Conservation (phyloP, 2,113 vertebrate genomes). For the Grantiella picta region DNA sequence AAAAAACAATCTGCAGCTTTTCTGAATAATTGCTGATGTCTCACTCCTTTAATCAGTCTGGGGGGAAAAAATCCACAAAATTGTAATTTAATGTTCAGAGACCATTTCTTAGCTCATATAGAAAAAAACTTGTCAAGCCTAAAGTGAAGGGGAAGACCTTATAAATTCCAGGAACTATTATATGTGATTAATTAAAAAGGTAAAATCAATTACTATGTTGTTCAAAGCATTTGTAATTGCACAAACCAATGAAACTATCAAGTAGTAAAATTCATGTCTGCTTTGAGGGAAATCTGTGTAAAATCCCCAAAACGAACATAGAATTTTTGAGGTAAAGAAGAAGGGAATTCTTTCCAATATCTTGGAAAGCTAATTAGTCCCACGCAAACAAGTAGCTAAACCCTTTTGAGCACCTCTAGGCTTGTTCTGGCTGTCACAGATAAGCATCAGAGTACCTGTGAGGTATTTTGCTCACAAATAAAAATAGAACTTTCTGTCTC, state of each 20-base stretch:
- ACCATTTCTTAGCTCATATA: not conserved
- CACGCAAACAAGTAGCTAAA: not conserved
- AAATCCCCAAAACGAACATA: not conserved
- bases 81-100: not conserved
- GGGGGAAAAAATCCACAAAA: not conserved
- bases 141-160: not conserved
- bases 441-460: not conserved
- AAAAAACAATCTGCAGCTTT: not conserved
- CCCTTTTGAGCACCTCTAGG: not conserved
- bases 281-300: not conserved
- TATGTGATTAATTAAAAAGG: not conserved
- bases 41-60: not conserved
- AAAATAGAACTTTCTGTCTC: not conserved
- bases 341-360: not conserved
- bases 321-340: not conserved
- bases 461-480: not conserved
- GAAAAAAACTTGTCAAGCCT: not conserved
- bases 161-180: not conserved
- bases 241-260: not conserved
- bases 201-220: not conserved
- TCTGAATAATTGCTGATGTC: not conserved
- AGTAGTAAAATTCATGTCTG: not conserved
- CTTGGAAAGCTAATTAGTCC: not conserved
- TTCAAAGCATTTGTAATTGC: not conserved
- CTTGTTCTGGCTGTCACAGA: not conserved